Evolutionary conservation across 2,113 vertebrate genomes (phyloP).

Genomic region (Myrmophylax atrothorax): DNA sequence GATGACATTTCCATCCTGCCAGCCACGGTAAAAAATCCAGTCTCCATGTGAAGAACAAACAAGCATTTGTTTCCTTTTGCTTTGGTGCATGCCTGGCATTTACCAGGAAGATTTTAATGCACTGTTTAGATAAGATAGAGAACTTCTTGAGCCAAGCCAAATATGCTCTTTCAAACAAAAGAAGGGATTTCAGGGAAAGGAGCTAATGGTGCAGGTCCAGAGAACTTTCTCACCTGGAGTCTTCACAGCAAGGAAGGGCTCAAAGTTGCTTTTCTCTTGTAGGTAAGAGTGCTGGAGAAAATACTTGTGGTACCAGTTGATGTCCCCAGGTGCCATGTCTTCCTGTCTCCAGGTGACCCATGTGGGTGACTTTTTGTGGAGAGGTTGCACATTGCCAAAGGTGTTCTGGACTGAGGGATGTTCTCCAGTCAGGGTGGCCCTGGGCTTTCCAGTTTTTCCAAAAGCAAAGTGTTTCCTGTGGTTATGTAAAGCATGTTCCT

Average conservation of each 20-base stretch:
- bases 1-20: neutral
- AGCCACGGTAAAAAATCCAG: neutral
- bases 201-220: neutral
- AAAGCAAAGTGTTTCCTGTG: neutral
- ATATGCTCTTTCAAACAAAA: constrained; percentile 19
- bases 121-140: constrained; percentile 11
- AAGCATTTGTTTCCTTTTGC: constrained; percentile 9
- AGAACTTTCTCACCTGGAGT: neutral
- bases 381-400: neutral
- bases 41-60: constrained; percentile 7
- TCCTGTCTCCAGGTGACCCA: fast-evolving
- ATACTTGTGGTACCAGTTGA: fast-evolving
- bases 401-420: neutral
- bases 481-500: fast-evolving
- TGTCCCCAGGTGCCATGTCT: neutral
- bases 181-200: neutral
- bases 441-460: neutral
- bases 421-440: fast-evolving
- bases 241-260: neutral
- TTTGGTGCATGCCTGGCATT: neutral
- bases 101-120: constrained; percentile 9
- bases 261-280: neutral
- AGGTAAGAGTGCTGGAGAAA: neutral
- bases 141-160: neutral
- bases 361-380: neutral